Percentiles rank a stretch among this genome's conserved stretches.
Conservation (phyloP, 2,888 invertebrate species). For the Volucella inflata region DNA sequence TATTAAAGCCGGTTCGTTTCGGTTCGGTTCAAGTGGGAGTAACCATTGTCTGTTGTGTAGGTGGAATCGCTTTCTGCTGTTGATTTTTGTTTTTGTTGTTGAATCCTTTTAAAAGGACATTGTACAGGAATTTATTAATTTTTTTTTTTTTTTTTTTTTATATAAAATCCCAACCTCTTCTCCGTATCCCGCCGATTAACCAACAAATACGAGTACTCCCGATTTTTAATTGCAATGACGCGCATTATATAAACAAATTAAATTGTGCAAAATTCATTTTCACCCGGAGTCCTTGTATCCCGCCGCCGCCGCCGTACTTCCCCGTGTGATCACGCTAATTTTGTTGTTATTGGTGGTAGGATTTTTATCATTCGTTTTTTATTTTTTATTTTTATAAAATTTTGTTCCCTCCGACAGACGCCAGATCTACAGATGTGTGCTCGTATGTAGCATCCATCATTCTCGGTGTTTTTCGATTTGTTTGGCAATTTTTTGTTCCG, state of each 20-base stretch:
- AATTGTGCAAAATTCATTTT: constrained; percentile 66
- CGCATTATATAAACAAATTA: constrained; percentile 72
- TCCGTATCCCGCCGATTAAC: no score
- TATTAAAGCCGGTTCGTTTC: neutral
- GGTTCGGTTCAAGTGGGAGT: constrained; percentile 27
- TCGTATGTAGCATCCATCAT: constrained; percentile 42
- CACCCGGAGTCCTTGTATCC: constrained; percentile 27
- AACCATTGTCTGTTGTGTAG: constrained; percentile 8
- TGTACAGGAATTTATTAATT: neutral
- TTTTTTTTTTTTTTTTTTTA: neutral
- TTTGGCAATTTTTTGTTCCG: constrained; percentile 17
- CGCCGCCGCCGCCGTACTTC: neutral
- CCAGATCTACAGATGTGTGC: constrained; percentile 6
- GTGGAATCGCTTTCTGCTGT: neutral
- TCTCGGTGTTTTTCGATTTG: constrained; percentile 57
- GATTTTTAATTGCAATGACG: constrained; percentile 71
- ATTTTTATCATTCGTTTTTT: constrained; percentile 51
- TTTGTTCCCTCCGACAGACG: constrained; percentile 29
- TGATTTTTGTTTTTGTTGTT: no score
- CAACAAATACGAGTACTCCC: constrained; percentile 2
- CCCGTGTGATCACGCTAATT: constrained; percentile 41
- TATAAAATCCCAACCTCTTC: neutral
- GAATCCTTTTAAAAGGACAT: constrained; percentile 14
- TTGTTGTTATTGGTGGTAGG: constrained; percentile 43
- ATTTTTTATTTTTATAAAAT: constrained; percentile 16